Evolutionary conservation across 1,140 invertebrate genomes (phyloP), one percentile per base, ranked within the genome.

Genomic region (Drosophila repleta): DNA sequence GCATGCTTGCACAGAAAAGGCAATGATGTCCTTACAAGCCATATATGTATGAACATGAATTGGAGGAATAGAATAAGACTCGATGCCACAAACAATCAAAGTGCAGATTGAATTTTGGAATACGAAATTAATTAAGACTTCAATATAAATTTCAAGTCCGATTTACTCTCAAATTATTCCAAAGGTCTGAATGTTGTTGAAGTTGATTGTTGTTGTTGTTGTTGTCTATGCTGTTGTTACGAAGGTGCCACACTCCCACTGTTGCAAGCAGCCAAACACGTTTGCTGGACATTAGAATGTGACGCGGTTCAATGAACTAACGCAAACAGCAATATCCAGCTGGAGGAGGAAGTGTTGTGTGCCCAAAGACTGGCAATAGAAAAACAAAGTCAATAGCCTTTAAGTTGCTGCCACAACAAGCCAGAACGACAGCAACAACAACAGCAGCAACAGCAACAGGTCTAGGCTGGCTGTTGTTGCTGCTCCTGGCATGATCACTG

Each of bases 341-440:
- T 45, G 39, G 57, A 87, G 81, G 72, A 84, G 82, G 81, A 87
- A 87, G 81, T 87, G 77, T 63, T 75, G 61, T 70, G 18, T 56
- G 52, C 53, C 35, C 26, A 52, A 60, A 74, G 71, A 79, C 81
- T 66, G 82, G 81, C 81, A 87, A 85, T 85, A 85, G 81, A 85
- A 85, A 17, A 85, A 85, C 73, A 85, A 82, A 85, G 81, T 85
- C 81, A 85, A 85, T 63, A 85, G 81, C 78, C 81, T 87, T 82
- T 69, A 29, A 67, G 72, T 65, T 61, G 65, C 35, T 63, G 57
- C 56, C 39, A 61, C 49, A 48, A 61, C 72, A 57, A 32, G 69
- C 52, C 68, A 39, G 41, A 69, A 45, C 45, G 41, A 35, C 60
- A 67, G 32, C 58, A 21, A 15, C 41, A 72, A 24, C 45, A 65